These are phyloP conservation scores for Clanis bilineata DNA, from an alignment of 2,888 invertebrate species.

Conservation along the genomic window DNA sequence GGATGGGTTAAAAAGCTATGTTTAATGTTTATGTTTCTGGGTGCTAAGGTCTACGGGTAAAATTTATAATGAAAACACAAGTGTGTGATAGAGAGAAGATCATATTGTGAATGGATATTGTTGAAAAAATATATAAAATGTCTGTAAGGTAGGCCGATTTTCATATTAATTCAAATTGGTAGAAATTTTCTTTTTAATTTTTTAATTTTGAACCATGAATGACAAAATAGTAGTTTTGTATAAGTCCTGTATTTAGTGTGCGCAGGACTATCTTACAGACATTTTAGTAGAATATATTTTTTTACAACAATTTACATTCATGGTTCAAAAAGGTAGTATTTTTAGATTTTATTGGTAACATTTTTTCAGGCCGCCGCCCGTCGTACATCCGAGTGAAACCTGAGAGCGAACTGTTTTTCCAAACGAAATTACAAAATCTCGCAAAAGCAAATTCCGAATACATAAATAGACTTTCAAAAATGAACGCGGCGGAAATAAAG, in stretches of 20 bases:
- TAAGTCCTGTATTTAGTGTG: constrained; percentile 23
- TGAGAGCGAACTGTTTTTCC: constrained; percentile 71
- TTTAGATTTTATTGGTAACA: background rate
- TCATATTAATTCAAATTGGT: constrained; percentile 41
- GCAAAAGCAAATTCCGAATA: constrained; percentile 68
- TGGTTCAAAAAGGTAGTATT: constrained; percentile 55
- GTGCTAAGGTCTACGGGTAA: background rate
- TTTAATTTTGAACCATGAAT: constrained; percentile 74
- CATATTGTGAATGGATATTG: constrained; percentile 79
- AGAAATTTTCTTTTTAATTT: constrained; percentile 23
- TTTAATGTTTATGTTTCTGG: no score
- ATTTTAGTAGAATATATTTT: constrained; percentile 56
- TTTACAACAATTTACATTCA: constrained; percentile 55
- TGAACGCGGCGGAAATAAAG: constrained; percentile 66
- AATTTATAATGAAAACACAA: constrained; percentile 28
- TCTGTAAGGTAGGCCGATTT: constrained; percentile 81
- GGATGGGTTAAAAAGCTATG: constrained; percentile 11
- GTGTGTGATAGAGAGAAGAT: constrained; percentile 59
- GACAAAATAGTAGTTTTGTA: constrained; percentile 38
- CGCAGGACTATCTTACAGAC: constrained; percentile 75
- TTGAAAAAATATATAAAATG: constrained; percentile 54
- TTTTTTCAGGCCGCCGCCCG: constrained; percentile 50
- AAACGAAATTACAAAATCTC: constrained; percentile 63
- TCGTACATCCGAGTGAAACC: constrained; percentile 67
- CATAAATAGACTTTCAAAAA: constrained; percentile 62